A percentile compares a stretch with the other conserved stretches of the same genome.
Conservation (phyloP, 2,888 invertebrate genomes). For the Horisme vitalbata region DNA sequence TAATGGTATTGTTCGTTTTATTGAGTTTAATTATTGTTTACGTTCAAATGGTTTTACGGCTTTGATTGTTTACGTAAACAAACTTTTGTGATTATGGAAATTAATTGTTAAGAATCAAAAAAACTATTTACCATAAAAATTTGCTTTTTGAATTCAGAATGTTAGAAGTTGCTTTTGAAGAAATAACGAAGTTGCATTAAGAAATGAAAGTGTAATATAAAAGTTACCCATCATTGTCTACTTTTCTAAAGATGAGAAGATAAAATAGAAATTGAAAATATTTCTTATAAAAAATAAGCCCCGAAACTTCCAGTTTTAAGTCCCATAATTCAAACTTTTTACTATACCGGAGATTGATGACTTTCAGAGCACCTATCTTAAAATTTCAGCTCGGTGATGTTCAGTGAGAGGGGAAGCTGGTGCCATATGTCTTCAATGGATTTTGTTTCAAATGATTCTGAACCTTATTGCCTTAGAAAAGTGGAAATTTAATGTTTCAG, state of each 20-base stretch:
- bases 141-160: slow-evolving; percentile 1
- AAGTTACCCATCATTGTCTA: no score
- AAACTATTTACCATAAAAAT: no score
- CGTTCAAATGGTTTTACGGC: slow-evolving; percentile 18
- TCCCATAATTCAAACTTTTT: slow-evolving; percentile 35
- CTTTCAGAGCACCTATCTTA: slow-evolving; percentile 58
- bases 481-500: slow-evolving; percentile 38
- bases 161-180: no score
- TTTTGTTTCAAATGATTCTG: slow-evolving; percentile 41
- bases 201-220: no score
- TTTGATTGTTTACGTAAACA: slow-evolving; percentile 25
- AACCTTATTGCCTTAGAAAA: slow-evolving; percentile 42
- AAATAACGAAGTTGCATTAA: no score
- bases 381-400: slow-evolving; percentile 58
- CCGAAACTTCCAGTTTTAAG: slow-evolving; percentile 24
- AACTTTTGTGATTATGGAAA: slow-evolving; percentile 29
- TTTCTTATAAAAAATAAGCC: slow-evolving; percentile 12
- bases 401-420: slow-evolving; percentile 46
- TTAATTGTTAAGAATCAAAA: slow-evolving; percentile 7
- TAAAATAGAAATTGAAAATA: slow-evolving; percentile 1
- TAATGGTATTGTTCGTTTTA: slow-evolving; percentile 26
- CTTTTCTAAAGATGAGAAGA: not conserved
- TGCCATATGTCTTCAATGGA: slow-evolving; percentile 67
- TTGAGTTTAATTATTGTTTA: slow-evolving; percentile 27
- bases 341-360: slow-evolving; percentile 74